These are phyloP conservation scores for Dissostichus mawsoni DNA, from an alignment of 2,113 vertebrate species.

Conservation along the genomic window DNA sequence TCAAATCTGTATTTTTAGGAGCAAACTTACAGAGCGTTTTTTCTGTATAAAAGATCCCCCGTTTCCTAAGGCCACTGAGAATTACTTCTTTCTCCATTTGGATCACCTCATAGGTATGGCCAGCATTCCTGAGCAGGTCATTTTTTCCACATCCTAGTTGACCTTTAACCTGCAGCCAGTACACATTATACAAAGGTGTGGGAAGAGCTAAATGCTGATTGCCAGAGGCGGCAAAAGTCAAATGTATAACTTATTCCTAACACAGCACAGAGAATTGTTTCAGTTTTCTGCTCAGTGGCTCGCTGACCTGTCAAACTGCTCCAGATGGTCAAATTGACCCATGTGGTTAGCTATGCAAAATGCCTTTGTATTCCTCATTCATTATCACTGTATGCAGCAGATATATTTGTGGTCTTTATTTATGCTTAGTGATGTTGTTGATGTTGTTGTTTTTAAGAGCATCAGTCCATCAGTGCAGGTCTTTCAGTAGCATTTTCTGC, in stretches of 20 bases:
- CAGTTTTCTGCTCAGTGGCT: background rate
- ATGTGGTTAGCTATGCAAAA: background rate
- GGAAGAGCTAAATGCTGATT: background rate
- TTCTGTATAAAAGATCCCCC: background rate
- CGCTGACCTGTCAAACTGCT: slow-evolving; percentile 21
- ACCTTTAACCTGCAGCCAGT: slow-evolving; percentile 41
- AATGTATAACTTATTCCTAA: slow-evolving; percentile 31
- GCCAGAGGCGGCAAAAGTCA: slow-evolving; percentile 23
- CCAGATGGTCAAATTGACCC: background rate
- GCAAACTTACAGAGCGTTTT: background rate
- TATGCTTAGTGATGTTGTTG: background rate
- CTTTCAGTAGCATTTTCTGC: slow-evolving; percentile 45
- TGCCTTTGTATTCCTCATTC: background rate
- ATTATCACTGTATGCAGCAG: background rate
- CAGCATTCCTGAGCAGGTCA: background rate
- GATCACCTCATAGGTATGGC: slow-evolving; percentile 3
- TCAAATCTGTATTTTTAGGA: background rate
- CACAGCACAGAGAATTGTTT: background rate
- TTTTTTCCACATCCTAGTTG: slow-evolving; percentile 33
- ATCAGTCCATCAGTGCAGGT: slow-evolving; percentile 34
- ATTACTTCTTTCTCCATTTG: slow-evolving; percentile 1
- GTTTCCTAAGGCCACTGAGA: background rate
- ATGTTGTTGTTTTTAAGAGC: slow-evolving; percentile 23
- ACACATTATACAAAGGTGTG: slow-evolving; percentile 22
- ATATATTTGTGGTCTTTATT: background rate